Percentiles rank a stretch among this genome's conserved stretches.
Conservation (phyloP, 2,888 invertebrate species). For the Sphinx pinastri region DNA sequence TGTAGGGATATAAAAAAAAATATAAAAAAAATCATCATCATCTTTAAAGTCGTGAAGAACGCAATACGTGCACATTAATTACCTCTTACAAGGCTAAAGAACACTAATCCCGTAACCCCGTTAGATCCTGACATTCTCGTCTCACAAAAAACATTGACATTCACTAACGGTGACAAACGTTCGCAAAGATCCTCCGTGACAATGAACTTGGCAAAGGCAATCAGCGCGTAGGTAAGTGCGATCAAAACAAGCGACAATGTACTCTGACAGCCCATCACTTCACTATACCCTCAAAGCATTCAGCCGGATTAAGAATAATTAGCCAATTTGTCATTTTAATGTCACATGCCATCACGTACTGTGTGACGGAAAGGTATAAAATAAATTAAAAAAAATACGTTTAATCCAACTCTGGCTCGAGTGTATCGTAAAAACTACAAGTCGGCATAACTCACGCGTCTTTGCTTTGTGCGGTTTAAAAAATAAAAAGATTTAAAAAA, state of each 20-base stretch:
- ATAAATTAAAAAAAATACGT: conserved; percentile 52
- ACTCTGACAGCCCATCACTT: conserved; percentile 67
- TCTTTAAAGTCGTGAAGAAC: not conserved
- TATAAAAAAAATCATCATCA: not conserved
- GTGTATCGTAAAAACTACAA: conserved; percentile 80
- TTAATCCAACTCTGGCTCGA: conserved; percentile 74
- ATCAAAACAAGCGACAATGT: conserved; percentile 52
- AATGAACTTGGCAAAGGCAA: conserved; percentile 56
- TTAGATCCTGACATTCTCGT: not conserved
- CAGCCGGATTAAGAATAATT: conserved; percentile 81
- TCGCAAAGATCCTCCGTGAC: conserved; percentile 40
- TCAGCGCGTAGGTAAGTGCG: conserved; percentile 48
- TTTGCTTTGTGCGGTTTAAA: conserved; percentile 75
- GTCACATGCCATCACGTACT: conserved; percentile 83
- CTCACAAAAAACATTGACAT: conserved; percentile 17
- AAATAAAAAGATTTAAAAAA: conserved; percentile 76
- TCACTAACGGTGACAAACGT: conserved; percentile 26
- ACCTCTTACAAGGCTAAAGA: no score
- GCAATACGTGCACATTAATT: no score
- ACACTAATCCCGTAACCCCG: no score
- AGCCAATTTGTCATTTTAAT: conserved; percentile 83
- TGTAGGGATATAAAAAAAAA: not conserved
- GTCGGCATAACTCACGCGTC: conserved; percentile 78
- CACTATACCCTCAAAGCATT: conserved; percentile 69
- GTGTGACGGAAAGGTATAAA: conserved; percentile 64